Percentiles rank a stretch among this genome's conserved stretches.
These are phyloP conservation scores for Tenthredo distinguenda DNA, from an alignment of 2,888 invertebrate species.

Conservation along the genomic window DNA sequence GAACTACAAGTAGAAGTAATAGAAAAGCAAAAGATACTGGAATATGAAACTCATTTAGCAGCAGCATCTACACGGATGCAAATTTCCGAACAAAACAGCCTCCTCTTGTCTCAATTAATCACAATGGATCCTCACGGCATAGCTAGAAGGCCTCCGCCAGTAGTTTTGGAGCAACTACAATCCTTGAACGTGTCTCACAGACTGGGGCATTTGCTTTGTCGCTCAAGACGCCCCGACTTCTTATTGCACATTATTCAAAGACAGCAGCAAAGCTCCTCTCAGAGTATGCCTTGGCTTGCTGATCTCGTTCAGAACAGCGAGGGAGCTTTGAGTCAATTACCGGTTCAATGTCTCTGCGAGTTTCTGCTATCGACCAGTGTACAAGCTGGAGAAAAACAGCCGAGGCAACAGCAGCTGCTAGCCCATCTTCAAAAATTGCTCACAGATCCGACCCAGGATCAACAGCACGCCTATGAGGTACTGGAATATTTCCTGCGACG, in stretches of 20 bases:
- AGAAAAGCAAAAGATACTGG: constrained; percentile 89
- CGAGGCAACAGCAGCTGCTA: constrained; percentile 89
- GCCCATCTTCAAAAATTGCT: constrained; percentile 82
- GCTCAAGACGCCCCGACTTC: constrained; percentile 94
- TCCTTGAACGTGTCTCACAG: constrained; percentile 88
- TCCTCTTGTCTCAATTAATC: constrained; percentile 91
- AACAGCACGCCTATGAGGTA: constrained; percentile 88
- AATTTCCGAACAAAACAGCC: constrained; percentile 93
- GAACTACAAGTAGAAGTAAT: constrained; percentile 85
- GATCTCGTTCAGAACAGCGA: constrained; percentile 96
- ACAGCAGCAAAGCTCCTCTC: constrained; percentile 88
- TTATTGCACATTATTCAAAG: constrained; percentile 95
- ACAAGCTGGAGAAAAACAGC: constrained; percentile 84
- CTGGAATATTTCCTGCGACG: constrained; percentile 93
- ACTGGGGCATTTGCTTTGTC: constrained; percentile 93
- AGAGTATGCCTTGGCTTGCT: constrained; percentile 98
- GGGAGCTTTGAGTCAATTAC: constrained; percentile 91
- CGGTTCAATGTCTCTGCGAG: constrained; percentile 98
- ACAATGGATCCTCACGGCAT: constrained; percentile 92
- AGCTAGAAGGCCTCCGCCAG: constrained; percentile 89
- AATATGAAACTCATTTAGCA: constrained; percentile 95
- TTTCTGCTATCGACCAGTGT: constrained; percentile 88
- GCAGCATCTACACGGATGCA: constrained; percentile 93
- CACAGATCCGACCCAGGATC: constrained; percentile 80
- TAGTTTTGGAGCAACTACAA: constrained; percentile 89